Conservation (phyloP, 2,888 invertebrate genomes). For the Spodoptera littoralis region DNA sequence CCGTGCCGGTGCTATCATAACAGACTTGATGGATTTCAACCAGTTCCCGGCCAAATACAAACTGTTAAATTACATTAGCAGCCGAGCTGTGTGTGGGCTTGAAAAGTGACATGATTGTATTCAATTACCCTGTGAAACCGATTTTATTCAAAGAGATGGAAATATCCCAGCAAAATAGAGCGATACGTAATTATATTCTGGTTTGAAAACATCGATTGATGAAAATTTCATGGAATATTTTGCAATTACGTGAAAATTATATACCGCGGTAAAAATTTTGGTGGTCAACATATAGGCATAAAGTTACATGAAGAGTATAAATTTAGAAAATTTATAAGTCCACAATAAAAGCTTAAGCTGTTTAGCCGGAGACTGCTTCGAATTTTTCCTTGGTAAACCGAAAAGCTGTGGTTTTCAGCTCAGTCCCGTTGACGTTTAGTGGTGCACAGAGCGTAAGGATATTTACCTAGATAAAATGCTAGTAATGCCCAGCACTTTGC, state of each 20-base stretch:
- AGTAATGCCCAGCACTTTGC: background rate
- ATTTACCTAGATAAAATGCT: background rate
- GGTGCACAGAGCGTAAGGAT: slow-evolving; percentile 3
- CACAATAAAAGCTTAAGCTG: slow-evolving; percentile 2
- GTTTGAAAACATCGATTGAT: background rate
- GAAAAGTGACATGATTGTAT: slow-evolving; percentile 3
- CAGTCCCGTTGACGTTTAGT: slow-evolving; percentile 25
- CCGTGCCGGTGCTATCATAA: background rate
- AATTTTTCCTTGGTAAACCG: slow-evolving; percentile 20
- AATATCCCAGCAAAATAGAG: slow-evolving; percentile 4
- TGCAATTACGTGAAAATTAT: background rate
- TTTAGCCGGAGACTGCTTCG: slow-evolving; percentile 14
- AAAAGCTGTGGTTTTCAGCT: slow-evolving; percentile 22
- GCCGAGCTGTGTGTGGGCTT: background rate
- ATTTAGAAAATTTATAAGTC: too few relatives aligned
- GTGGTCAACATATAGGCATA: too few relatives aligned
- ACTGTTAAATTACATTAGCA: slow-evolving; percentile 4
- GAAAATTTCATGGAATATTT: background rate
- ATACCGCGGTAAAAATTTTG: background rate
- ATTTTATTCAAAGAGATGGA: background rate
- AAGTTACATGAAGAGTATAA: too few relatives aligned
- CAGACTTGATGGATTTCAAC: background rate
- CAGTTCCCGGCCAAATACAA: background rate
- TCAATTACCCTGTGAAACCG: background rate
- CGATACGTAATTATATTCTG: background rate